Percentiles rank a stretch among this genome's conserved stretches.
Evolutionary conservation across 2,113 vertebrate genomes (phyloP).

Genomic region (Rhea pennata): DNA sequence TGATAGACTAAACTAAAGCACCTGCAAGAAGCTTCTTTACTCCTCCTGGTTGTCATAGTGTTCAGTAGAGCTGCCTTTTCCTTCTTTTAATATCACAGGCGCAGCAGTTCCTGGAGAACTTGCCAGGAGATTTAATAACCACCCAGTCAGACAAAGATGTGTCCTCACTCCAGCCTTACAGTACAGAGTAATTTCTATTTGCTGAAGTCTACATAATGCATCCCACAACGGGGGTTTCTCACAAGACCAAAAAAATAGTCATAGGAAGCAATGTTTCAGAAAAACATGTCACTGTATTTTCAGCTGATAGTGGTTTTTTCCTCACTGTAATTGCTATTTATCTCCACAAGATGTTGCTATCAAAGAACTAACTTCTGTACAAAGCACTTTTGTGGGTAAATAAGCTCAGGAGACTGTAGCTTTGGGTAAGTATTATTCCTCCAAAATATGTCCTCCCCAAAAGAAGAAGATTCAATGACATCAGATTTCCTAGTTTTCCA

Average conservation of each 20-base stretch:
- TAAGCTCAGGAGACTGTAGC: neutral
- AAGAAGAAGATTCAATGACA: neutral
- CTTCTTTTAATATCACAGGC: conserved; percentile 5
- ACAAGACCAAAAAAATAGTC: neutral
- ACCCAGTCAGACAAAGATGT: neutral
- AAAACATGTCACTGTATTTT: neutral
- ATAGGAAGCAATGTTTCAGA: neutral
- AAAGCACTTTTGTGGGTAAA: neutral
- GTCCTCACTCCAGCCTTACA: conserved; percentile 24
- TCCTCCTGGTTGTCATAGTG: neutral
- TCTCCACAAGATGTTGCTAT: neutral
- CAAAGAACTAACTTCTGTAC: neutral
- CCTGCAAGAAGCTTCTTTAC: neutral
- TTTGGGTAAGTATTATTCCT: neutral
- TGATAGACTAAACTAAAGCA: neutral
- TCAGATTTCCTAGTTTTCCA: conserved; percentile 1
- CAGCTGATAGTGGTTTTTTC: neutral
- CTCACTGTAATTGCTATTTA: neutral
- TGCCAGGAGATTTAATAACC: conserved; percentile 24
- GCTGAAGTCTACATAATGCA: neutral
- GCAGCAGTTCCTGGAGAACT: neutral
- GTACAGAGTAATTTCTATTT: neutral
- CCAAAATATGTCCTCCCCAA: neutral
- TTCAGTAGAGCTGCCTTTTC: neutral
- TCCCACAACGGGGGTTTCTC: neutral